phyloP scores from a whole-genome alignment of 2,113 vertebrate species.

The Entelurus aequoreus region DNA sequence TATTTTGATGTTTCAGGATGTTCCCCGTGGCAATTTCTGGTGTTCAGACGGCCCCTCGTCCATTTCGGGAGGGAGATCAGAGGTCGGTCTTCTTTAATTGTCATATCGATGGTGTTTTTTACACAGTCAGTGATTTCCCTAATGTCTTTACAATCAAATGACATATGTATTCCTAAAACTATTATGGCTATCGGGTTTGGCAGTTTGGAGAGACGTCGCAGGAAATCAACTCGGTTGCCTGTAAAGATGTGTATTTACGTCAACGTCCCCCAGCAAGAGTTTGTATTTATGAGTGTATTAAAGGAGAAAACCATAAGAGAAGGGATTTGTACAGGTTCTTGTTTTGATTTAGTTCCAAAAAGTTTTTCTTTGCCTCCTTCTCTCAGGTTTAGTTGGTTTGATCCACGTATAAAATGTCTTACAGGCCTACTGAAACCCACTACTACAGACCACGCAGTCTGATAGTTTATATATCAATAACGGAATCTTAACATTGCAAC shows the following conservation, averaged over 20 bases:
- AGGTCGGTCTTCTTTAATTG: conserved; percentile 8
- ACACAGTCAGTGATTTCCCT: neutral
- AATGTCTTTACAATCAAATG: conserved; percentile 9
- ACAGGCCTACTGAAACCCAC: too few relatives aligned
- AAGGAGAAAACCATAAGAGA: too few relatives aligned
- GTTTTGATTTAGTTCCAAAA: too few relatives aligned
- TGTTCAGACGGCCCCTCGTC: conserved; percentile 13
- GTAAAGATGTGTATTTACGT: neutral
- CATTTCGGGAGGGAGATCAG: conserved; percentile 11
- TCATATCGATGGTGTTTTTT: too few relatives aligned
- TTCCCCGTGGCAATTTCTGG: conserved; percentile 32
- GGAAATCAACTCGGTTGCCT: neutral
- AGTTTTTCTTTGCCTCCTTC: too few relatives aligned
- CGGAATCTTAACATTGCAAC: too few relatives aligned
- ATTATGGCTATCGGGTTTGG: neutral
- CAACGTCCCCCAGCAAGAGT: neutral
- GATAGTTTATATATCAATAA: too few relatives aligned
- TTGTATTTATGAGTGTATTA: too few relatives aligned
- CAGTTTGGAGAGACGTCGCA: neutral
- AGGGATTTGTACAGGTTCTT: too few relatives aligned
- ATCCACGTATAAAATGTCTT: too few relatives aligned
- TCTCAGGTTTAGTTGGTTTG: too few relatives aligned
- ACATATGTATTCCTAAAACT: neutral
- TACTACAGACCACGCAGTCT: too few relatives aligned
- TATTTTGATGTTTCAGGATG: conserved; percentile 29